Conservation (phyloP, 2,888 invertebrate genomes). For the Osedax fenrisi region DNA sequence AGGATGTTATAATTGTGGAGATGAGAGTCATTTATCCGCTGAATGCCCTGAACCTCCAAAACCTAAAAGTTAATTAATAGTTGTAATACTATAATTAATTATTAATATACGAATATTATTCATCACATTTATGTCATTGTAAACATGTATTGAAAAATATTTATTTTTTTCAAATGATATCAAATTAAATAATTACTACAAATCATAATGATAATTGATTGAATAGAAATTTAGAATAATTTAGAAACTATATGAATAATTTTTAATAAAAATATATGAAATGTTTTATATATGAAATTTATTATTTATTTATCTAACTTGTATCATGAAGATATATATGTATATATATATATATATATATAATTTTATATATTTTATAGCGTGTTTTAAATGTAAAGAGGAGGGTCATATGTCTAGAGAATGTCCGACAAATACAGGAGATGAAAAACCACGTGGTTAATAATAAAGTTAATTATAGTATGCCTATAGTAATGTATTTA, state of each 20-base stretch:
- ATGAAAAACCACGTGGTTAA: conserved; percentile 21
- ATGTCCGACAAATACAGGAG: conserved; percentile 33
- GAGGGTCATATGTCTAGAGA: conserved; percentile 38
- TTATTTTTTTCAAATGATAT: too few species aligned
- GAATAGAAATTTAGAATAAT: background rate
- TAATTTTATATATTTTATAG: conserved; percentile 5
- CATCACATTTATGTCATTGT: background rate
- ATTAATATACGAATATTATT: background rate
- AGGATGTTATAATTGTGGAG: conserved; percentile 36
- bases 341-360: background rate
- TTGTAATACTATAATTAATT: background rate
- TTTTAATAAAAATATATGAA: too few species aligned
- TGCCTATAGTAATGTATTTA: too few species aligned
- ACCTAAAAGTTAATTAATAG: background rate
- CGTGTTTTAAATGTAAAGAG: conserved; percentile 35
- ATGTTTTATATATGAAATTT: too few species aligned
- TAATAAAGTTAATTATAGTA: too few species aligned
- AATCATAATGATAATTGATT: too few species aligned
- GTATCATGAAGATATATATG: background rate
- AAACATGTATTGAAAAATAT: too few species aligned
- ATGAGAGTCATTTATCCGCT: conserved; percentile 37
- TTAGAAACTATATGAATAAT: too few species aligned
- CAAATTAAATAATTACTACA: too few species aligned
- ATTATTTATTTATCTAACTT: conserved; percentile 6
- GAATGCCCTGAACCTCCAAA: conserved; percentile 34